These are phyloP conservation scores for Scrobipalpa costella DNA, from an alignment of 2,888 invertebrate genomes.

Conservation along the genomic window DNA sequence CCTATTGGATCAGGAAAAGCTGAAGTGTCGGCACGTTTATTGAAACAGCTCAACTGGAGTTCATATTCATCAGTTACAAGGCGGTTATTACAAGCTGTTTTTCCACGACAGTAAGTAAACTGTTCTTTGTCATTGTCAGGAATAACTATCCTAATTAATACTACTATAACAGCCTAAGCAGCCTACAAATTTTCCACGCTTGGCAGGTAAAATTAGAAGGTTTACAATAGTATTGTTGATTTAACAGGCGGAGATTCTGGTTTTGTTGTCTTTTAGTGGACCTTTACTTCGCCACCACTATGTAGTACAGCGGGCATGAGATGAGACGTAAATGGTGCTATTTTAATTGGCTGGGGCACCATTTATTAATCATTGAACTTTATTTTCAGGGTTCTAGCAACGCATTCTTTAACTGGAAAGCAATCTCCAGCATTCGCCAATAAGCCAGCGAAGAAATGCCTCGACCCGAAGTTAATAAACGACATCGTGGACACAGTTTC, in stretches of 20 bases:
- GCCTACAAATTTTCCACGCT: no score
- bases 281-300: no score
- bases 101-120: constrained; percentile 48
- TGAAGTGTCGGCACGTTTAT: constrained; percentile 44
- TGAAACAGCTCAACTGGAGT: constrained; percentile 58
- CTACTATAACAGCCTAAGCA: no score
- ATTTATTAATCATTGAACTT: not conserved
- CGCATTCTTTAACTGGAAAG: constrained; percentile 81
- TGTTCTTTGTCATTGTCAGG: no score
- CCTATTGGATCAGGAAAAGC: constrained; percentile 66
- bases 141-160: no score
- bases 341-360: no score
- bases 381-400: constrained; percentile 72
- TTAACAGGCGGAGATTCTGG: no score
- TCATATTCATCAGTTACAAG: constrained; percentile 63
- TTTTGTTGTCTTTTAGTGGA: no score
- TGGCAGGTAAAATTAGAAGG: no score
- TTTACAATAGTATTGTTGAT: no score
- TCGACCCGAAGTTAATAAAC: constrained; percentile 75
- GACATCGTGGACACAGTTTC: constrained; percentile 80
- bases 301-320: no score
- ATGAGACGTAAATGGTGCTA: no score
- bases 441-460: constrained; percentile 64
- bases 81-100: constrained; percentile 56
- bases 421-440: constrained; percentile 77